phyloP scores from a whole-genome alignment of 1,140 invertebrate species.

The Adoxophyes honmai region DNA sequence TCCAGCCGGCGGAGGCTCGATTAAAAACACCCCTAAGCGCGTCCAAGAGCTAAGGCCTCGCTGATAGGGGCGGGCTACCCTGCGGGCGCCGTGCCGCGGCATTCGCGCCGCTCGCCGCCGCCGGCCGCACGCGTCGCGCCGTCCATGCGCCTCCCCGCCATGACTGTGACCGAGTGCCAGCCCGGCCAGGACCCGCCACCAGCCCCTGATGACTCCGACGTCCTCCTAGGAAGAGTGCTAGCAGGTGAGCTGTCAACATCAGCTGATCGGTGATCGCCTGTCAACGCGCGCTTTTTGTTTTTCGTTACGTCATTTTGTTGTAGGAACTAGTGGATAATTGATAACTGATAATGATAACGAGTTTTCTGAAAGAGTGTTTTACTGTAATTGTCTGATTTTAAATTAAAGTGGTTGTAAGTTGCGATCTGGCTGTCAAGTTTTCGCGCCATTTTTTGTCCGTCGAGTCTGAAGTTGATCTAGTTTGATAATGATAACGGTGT shows the following conservation, averaged over 20 bases:
- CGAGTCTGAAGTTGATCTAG: too few species aligned
- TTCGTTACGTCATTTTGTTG: background rate
- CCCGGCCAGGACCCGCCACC: constrained; percentile 34
- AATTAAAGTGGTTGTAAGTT: background rate
- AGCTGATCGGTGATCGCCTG: constrained; percentile 27
- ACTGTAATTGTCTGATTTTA: too few species aligned
- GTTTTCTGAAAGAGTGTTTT: too few species aligned
- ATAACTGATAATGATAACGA: too few species aligned
- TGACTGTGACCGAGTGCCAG: constrained; percentile 70
- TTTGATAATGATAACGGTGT: too few species aligned
- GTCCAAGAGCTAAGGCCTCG: constrained; percentile 34
- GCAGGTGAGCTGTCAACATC: constrained; percentile 70
- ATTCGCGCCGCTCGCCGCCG: constrained; percentile 67
- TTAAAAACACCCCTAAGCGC: too few species aligned
- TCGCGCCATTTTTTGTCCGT: background rate
- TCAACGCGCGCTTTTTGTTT: constrained; percentile 19
- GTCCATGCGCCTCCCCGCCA: constrained; percentile 59
- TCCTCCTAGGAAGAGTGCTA: constrained; percentile 77
- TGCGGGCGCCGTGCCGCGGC: constrained; percentile 48
- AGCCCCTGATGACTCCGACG: constrained; percentile 68
- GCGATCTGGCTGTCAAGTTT: background rate
- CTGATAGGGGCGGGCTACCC: constrained; percentile 56
- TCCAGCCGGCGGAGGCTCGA: too few species aligned
- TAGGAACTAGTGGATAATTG: too few species aligned
- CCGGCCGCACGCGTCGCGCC: constrained; percentile 62